These are phyloP conservation scores for Stramonita haemastoma DNA, from an alignment of 2,888 invertebrate species.

Conservation along the genomic window DNA sequence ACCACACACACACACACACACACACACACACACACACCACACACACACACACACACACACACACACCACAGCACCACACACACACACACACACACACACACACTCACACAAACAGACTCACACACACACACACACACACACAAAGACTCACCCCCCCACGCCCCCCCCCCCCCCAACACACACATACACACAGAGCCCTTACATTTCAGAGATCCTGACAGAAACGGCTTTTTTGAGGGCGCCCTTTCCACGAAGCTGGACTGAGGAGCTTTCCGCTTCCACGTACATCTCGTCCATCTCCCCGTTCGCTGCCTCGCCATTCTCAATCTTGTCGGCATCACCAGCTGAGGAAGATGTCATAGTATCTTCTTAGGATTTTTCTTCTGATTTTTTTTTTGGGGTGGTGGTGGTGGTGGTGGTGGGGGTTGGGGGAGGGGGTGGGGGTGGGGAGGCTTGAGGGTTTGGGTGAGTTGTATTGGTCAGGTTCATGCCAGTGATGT, in stretches of 20 bases:
- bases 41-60: not conserved
- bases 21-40: not conserved
- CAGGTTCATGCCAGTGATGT: not conserved
- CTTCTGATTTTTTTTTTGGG: too few relatives aligned
- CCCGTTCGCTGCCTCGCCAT: not conserved
- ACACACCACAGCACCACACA: not conserved
- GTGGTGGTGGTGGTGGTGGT: too few relatives aligned
- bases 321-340: not conserved
- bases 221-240: not conserved
- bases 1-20: too few relatives aligned
- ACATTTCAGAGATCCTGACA: constrained; percentile 34
- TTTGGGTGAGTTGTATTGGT: too few relatives aligned
- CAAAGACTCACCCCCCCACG: too few relatives aligned
- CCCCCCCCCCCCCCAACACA: not conserved
- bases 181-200: not conserved
- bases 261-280: constrained; percentile 28
- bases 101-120: not conserved
- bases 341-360: not conserved
- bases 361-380: too few relatives aligned
- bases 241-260: not conserved
- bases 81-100: not conserved
- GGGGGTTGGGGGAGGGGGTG: not conserved
- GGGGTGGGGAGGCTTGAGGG: not conserved
- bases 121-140: not conserved
- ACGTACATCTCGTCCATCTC: constrained; percentile 34